Evolutionary conservation across 2,888 invertebrate species (phyloP).

Genomic region (Ectemnius continuus): DNA sequence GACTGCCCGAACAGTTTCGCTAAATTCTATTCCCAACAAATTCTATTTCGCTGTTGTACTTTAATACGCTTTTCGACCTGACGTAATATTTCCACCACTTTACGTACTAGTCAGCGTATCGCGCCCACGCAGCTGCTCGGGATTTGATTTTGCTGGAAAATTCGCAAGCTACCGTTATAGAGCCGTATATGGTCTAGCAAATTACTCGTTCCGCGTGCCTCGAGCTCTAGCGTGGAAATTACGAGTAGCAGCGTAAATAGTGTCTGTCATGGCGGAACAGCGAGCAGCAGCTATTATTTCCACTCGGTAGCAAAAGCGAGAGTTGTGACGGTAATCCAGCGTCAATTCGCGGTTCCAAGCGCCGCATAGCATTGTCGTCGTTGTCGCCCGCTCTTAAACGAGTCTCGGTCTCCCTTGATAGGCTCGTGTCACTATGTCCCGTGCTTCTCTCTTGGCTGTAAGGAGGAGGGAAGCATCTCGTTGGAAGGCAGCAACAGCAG

Average conservation of each 20-base stretch:
- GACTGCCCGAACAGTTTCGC: constrained; percentile 10
- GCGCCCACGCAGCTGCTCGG: constrained; percentile 4
- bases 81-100: constrained; percentile 19
- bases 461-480: too few relatives aligned
- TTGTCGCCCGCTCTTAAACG: constrained; percentile 11
- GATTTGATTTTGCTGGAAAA: constrained; percentile 37
- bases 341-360: too few relatives aligned
- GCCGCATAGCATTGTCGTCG: neutral
- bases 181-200: constrained; percentile 14
- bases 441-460: constrained; percentile 26
- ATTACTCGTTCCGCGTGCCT: too few relatives aligned
- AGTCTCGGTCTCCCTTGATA: constrained; percentile 37
- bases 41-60: too few relatives aligned
- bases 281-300: constrained; percentile 16
- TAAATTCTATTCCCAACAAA: constrained; percentile 35
- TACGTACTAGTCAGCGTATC: constrained; percentile 42
- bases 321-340: too few relatives aligned
- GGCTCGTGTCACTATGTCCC: constrained; percentile 25
- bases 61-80: too few relatives aligned
- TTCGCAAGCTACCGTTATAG: constrained; percentile 35
- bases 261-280: constrained; percentile 19
- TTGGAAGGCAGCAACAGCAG: too few relatives aligned
- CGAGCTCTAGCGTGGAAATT: too few relatives aligned
- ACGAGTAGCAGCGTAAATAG: constrained; percentile 29
- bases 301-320: constrained; percentile 3